A percentile compares a stretch with the other conserved stretches of the same genome.
These are phyloP conservation scores for Euplexia lucipara DNA, from an alignment of 2,888 invertebrate species.

Conservation along the genomic window DNA sequence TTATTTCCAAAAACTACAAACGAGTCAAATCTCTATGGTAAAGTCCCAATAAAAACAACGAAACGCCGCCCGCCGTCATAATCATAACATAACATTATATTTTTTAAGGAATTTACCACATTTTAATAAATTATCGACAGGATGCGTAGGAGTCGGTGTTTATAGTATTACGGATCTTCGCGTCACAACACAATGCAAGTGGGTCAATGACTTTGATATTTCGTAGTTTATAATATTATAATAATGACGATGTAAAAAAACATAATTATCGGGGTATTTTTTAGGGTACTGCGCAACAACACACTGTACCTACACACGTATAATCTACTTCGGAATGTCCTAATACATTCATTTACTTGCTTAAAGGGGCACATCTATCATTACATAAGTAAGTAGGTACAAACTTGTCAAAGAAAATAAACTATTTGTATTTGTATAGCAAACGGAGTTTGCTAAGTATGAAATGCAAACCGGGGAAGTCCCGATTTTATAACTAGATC, in stretches of 20 bases:
- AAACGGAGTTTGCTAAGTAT: not conserved
- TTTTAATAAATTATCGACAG: slow-evolving; percentile 54
- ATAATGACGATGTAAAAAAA: slow-evolving; percentile 21
- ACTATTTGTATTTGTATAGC: not conserved
- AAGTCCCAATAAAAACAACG: slow-evolving; percentile 5
- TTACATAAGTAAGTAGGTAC: too few relatives aligned
- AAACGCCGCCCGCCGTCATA: not conserved
- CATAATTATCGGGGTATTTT: not conserved
- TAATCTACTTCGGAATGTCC: too few relatives aligned
- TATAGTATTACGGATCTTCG: slow-evolving; percentile 56
- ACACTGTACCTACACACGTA: too few relatives aligned
- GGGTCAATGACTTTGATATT: slow-evolving; percentile 60
- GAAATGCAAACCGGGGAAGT: not conserved
- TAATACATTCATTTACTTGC: too few relatives aligned
- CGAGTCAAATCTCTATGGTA: not conserved
- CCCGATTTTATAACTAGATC: not conserved
- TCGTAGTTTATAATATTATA: slow-evolving; percentile 34
- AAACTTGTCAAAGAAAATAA: too few relatives aligned
- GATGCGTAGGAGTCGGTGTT: slow-evolving; percentile 62
- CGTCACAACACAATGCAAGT: slow-evolving; percentile 53
- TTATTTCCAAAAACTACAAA: slow-evolving; percentile 1
- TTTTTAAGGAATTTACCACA: slow-evolving; percentile 30
- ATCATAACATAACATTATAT: slow-evolving; percentile 19
- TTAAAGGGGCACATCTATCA: too few relatives aligned
- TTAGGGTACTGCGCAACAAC: slow-evolving; percentile 5